Evolutionary conservation across 2,888 invertebrate genomes (phyloP).

Genomic region (Orthosia gothica): DNA sequence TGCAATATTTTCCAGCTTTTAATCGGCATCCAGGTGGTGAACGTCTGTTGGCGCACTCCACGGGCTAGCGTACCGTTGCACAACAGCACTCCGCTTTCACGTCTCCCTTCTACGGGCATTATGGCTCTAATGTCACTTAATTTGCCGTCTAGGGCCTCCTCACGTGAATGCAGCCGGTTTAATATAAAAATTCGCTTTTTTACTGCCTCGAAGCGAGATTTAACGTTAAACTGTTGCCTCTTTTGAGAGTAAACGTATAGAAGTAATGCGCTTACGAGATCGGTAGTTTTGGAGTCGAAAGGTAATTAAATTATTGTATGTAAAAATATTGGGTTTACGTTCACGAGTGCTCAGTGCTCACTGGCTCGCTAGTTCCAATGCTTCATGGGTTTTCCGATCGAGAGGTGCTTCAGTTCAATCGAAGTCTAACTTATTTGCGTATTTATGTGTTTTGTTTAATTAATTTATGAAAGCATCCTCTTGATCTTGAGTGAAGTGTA

Average conservation of each 20-base stretch:
- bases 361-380: slow-evolving; percentile 57
- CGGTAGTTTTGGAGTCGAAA: slow-evolving; percentile 82
- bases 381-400: slow-evolving; percentile 53
- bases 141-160: slow-evolving; percentile 90
- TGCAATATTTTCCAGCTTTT: slow-evolving; percentile 71
- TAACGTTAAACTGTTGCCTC: slow-evolving; percentile 88
- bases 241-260: slow-evolving; percentile 88
- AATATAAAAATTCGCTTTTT: slow-evolving; percentile 89
- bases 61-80: slow-evolving; percentile 81
- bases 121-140: slow-evolving; percentile 91
- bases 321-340: slow-evolving; percentile 73
- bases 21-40: slow-evolving; percentile 70
- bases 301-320: slow-evolving; percentile 81
- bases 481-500: slow-evolving; percentile 37
- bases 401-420: slow-evolving; percentile 64
- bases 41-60: slow-evolving; percentile 77
- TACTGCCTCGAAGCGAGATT: slow-evolving; percentile 82
- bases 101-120: slow-evolving; percentile 86
- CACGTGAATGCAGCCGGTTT: slow-evolving; percentile 90
- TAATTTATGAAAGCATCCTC: slow-evolving; percentile 29
- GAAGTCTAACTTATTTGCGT: slow-evolving; percentile 46
- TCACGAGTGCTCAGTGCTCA: slow-evolving; percentile 62
- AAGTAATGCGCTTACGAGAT: slow-evolving; percentile 88
- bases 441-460: slow-evolving; percentile 36
- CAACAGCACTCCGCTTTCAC: slow-evolving; percentile 87